A percentile compares a stretch with the other conserved stretches of the same genome.
These are phyloP conservation scores for Chaetoderma sp. DNA, from an alignment of 2,888 invertebrate species.

Conservation along the genomic window DNA sequence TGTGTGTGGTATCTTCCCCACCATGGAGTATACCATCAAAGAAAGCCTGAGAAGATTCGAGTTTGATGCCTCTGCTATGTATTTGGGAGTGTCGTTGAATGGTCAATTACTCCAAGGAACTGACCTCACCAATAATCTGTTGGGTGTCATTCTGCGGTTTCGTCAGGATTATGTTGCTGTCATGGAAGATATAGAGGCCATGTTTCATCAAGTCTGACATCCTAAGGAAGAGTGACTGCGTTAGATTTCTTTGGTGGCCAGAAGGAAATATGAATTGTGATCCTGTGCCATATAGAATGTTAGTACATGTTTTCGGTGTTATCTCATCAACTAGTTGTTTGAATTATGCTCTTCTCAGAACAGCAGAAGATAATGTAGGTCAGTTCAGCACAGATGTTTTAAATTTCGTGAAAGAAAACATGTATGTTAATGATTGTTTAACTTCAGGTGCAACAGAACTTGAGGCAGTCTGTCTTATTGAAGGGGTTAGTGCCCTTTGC, in stretches of 20 bases:
- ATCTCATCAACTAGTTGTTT: too few relatives aligned
- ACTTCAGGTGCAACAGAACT: neutral
- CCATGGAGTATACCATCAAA: conserved; percentile 24
- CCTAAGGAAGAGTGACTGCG: conserved; percentile 18
- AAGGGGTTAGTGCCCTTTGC: neutral
- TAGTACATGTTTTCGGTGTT: conserved; percentile 25
- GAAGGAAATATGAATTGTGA: conserved; percentile 11
- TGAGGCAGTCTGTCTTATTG: conserved; percentile 10
- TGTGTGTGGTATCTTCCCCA: conserved; percentile 30
- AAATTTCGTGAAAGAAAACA: conserved; percentile 11
- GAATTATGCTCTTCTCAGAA: neutral
- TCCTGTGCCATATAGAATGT: conserved; percentile 11
- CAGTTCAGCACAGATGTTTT: neutral
- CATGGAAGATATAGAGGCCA: conserved; percentile 35
- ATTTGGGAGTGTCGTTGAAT: conserved; percentile 33
- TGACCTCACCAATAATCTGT: conserved; percentile 36
- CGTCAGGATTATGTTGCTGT: conserved; percentile 34
- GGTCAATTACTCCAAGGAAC: conserved; percentile 35
- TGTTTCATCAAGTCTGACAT: conserved; percentile 37
- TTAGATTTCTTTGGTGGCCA: conserved; percentile 37
- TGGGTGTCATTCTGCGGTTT: conserved; percentile 38
- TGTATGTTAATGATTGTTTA: conserved; percentile 24
- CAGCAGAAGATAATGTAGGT: neutral
- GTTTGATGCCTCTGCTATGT: conserved; percentile 33
- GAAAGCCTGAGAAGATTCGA: conserved; percentile 26